Evolutionary conservation across 2,797 vertebrate genomes (phyloP).

Genomic region (Nyctibius grandis): DNA sequence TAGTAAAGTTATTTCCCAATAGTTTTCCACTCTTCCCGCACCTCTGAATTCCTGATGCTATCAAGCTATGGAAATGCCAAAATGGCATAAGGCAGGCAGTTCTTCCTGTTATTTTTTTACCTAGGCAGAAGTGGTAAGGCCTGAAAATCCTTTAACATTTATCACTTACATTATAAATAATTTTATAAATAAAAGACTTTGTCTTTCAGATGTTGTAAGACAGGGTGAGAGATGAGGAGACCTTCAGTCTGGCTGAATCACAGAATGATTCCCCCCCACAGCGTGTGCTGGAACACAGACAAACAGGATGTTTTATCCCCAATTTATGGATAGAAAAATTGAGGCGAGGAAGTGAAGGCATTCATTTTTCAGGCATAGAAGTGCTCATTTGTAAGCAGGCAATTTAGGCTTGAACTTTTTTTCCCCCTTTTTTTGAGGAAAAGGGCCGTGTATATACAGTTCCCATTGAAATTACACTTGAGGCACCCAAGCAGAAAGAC

Average conservation of each 20-base stretch:
- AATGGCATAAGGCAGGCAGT: not conserved
- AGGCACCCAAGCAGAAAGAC: constrained; percentile 59
- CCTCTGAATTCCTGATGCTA: not conserved
- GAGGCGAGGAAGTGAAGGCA: constrained; percentile 40
- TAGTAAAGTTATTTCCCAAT: not conserved
- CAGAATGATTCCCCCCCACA: not conserved
- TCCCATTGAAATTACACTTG: constrained; percentile 53
- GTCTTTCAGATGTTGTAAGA: not conserved
- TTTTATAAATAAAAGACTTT: not conserved
- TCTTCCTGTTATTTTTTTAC: not conserved
- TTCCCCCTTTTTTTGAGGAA: not conserved
- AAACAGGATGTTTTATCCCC: constrained; percentile 34
- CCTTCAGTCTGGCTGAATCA: not conserved
- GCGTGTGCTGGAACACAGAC: not conserved
- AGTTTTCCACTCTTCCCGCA: not conserved
- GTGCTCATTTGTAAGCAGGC: constrained; percentile 55
- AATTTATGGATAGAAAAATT: constrained; percentile 40
- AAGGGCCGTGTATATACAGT: constrained; percentile 35
- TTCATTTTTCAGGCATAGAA: constrained; percentile 38
- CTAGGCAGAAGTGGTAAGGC: not conserved
- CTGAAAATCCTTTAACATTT: not conserved
- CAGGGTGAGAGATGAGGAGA: not conserved
- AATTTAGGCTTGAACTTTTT: constrained; percentile 35
- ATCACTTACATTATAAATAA: not conserved
- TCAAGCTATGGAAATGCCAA: not conserved